Base-by-base conservation (phyloP, 1,140 invertebrate species). In the Latrodectus geometricus region DNA sequence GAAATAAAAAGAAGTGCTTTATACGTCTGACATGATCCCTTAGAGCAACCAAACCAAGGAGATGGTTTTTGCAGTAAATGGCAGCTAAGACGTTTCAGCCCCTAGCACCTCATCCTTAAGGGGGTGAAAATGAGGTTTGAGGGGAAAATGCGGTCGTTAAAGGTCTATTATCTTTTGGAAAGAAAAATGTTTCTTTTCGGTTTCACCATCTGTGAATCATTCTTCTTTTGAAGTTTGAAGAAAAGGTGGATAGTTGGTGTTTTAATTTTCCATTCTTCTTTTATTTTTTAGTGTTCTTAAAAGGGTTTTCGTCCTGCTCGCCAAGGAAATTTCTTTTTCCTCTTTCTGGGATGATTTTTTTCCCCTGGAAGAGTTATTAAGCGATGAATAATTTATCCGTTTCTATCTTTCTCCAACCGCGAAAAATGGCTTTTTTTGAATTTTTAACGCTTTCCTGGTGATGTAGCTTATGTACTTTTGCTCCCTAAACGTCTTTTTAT, bases 191-290 rank as follows among this genome's bases (percentile, higher is more conserved):
- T 69, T 69, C n/a, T 35, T 69, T 69, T 21, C 21, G 2, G 11
- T 69, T 20, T 69, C 20, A 69, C 21, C 68, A n/a, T 69, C 68
- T 69, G 68, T 20, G 68, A 23, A 69, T 69, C 68, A 23, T 23
- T 69, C 68, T 11, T n/a, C 73, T 50, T 77, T 21, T 21, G 20
- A 49, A 12, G 48, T 4, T 52, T 75, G 48, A 75, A 75, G 48
- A 75, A 20, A 9, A 20, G 50, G 11, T 1, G 21, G 7, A 15
- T 20, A 35, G 11, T 21, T 66, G 52, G 15, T 61, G 23, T 66
- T 66, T 66, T 78, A 78, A 61, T 78, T 78, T 78, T 23, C n/a
- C 56, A 15, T 68, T 50, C 56, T 66, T 48, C 21, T 69, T 80
- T 80, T 35, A 11, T 56, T 65, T 23, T 50, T 68, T 15, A 35